Evolutionary conservation across 92 coral and sea anemone genomes (phyloP).

Genomic region (Chrysogorgia sp.): DNA sequence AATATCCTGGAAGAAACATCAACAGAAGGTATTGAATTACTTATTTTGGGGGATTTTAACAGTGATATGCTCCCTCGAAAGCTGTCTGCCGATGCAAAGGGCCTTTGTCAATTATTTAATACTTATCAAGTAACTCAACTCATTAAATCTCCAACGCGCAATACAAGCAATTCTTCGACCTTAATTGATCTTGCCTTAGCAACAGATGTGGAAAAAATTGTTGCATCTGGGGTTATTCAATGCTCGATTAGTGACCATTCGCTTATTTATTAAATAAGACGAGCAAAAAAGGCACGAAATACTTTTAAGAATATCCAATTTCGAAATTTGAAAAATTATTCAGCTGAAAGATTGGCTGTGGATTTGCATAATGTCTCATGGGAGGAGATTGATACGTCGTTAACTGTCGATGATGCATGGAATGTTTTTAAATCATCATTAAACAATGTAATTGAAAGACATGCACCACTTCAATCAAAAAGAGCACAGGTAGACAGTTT

Average conservation of each 20-base stretch:
- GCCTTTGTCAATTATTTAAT: too few species aligned
- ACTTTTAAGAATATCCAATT: constrained; percentile 22
- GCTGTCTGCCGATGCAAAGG: too few species aligned
- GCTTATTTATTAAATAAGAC: constrained; percentile 51
- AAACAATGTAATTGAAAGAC: constrained; percentile 22
- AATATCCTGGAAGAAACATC: constrained; percentile 32
- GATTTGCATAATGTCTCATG: constrained; percentile 43
- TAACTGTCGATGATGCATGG: constrained; percentile 15
- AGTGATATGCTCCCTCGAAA: too few species aligned
- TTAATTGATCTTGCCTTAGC: constrained; percentile 16
- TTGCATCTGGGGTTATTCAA: constrained; percentile 40
- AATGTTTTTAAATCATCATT: constrained; percentile 22
- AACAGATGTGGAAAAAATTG: constrained; percentile 22
- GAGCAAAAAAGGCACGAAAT: constrained; percentile 38
- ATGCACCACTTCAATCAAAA: constrained; percentile 48
- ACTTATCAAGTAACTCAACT: constrained; percentile 43
- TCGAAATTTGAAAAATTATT: constrained; percentile 21
- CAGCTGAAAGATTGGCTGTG: constrained; percentile 1
- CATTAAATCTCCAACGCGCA: constrained; percentile 45
- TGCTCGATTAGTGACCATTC: constrained; percentile 59
- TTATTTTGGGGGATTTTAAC: too few species aligned
- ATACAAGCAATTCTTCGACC: constrained; percentile 35
- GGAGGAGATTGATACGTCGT: constrained; percentile 31
- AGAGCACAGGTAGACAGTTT: constrained; percentile 52
- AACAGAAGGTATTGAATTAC: constrained; percentile 53